These are phyloP conservation scores for Oeneis ivallda DNA, from an alignment of 2,888 invertebrate species.

Conservation along the genomic window DNA sequence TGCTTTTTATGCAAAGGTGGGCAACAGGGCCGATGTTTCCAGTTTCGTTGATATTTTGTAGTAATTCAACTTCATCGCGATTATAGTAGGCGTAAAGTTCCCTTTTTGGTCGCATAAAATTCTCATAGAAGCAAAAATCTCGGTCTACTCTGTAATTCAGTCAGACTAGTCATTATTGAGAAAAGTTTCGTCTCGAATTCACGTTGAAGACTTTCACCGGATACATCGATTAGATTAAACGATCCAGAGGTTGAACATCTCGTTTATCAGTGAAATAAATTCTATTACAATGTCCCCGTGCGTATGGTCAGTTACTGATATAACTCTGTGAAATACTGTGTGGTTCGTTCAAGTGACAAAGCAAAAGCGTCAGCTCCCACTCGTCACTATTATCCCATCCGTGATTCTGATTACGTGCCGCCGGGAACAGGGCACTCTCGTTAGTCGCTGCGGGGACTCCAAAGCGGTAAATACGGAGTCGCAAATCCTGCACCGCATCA, in stretches of 20 bases:
- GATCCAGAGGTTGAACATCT: conserved; percentile 62
- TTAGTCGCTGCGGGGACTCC: conserved; percentile 78
- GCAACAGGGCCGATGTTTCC: conserved; percentile 31
- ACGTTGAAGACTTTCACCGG: conserved; percentile 66
- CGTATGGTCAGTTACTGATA: conserved; percentile 63
- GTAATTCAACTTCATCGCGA: conserved; percentile 59
- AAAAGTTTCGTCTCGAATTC: conserved; percentile 36
- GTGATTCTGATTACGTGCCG: conserved; percentile 74
- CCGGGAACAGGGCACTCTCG: conserved; percentile 73
- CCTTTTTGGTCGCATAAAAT: conserved; percentile 44
- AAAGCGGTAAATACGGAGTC: conserved; percentile 81
- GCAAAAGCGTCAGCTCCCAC: conserved; percentile 71
- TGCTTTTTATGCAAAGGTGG: conserved; percentile 55
- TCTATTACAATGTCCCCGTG: conserved; percentile 64
- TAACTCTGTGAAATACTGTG: conserved; percentile 70
- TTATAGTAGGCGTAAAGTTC: conserved; percentile 59
- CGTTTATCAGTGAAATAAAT: conserved; percentile 57
- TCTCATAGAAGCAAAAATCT: conserved; percentile 42
- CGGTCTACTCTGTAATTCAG: conserved; percentile 36
- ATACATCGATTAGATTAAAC: conserved; percentile 73
- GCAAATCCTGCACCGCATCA: conserved; percentile 76
- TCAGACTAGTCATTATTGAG: conserved; percentile 41
- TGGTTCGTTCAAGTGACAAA: conserved; percentile 76
- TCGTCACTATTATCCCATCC: conserved; percentile 77
- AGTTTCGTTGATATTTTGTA: conserved; percentile 28